Conservation (phyloP, 1,140 invertebrate species). For the Bombus breviceps region DNA sequence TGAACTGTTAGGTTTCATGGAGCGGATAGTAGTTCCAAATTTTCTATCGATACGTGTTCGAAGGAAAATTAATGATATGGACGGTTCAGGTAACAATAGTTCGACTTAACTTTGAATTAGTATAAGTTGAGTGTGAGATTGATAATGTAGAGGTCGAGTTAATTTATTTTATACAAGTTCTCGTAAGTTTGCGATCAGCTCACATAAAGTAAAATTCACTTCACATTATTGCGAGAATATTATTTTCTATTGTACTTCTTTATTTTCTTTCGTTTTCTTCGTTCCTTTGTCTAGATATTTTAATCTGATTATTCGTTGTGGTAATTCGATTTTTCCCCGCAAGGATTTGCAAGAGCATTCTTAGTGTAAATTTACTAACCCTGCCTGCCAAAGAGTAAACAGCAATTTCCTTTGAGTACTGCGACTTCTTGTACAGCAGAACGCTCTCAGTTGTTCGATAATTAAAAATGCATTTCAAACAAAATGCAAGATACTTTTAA, state of each 20-base stretch:
- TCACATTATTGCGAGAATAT: background rate
- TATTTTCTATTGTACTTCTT: background rate
- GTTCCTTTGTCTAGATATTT: background rate
- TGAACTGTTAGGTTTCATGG: too few relatives aligned
- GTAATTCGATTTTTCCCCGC: background rate
- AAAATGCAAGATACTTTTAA: background rate
- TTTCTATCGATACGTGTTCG: too few relatives aligned
- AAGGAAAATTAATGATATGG: too few relatives aligned
- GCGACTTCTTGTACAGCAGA: background rate
- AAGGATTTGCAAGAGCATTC: background rate
- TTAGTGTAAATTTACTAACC: background rate
- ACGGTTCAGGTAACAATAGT: too few relatives aligned
- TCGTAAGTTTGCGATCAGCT: too few relatives aligned
- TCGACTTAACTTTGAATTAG: too few relatives aligned
- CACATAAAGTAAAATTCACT: background rate
- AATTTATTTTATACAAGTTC: too few relatives aligned
- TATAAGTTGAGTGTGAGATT: too few relatives aligned
- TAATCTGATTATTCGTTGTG: background rate
- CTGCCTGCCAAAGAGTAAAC: background rate
- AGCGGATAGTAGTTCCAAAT: too few relatives aligned
- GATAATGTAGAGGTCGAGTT: too few relatives aligned
- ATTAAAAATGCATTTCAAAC: background rate
- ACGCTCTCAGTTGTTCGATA: background rate
- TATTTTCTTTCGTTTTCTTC: too few relatives aligned
- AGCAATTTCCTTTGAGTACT: background rate